A percentile compares a stretch with the other conserved stretches of the same genome.
phyloP scores from a whole-genome alignment of 2,888 invertebrate species.

The Heliconius cydno region DNA sequence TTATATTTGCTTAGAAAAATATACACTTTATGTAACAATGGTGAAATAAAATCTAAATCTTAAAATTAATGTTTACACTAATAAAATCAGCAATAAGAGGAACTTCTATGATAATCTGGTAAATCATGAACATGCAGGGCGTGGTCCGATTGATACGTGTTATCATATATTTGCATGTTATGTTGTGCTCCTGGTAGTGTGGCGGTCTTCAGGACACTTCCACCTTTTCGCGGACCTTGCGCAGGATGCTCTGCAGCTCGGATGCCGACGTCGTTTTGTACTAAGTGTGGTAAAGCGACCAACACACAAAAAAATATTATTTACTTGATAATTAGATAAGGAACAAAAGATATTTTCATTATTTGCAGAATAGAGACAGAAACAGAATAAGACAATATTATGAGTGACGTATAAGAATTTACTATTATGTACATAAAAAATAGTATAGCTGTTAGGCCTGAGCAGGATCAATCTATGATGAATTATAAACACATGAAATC shows the following conservation, averaged over 20 bases:
- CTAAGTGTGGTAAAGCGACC: slow-evolving; percentile 69
- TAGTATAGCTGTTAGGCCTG: too few species aligned
- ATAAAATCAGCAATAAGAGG: slow-evolving; percentile 45
- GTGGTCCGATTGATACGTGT: not conserved
- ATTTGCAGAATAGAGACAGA: not conserved
- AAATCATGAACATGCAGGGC: not conserved
- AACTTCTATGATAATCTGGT: slow-evolving; percentile 37
- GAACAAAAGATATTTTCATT: not conserved
- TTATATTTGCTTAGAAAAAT: too few species aligned
- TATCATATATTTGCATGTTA: not conserved
- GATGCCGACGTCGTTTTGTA: slow-evolving; percentile 90
- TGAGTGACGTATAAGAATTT: too few species aligned
- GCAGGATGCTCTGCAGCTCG: slow-evolving; percentile 89
- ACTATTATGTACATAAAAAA: too few species aligned
- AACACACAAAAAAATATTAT: slow-evolving; percentile 42
- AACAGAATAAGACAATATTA: too few species aligned
- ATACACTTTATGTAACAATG: not conserved
- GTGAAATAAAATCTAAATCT: too few species aligned
- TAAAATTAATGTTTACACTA: slow-evolving; percentile 32
- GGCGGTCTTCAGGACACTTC: slow-evolving; percentile 76
- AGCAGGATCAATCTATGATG: too few species aligned
- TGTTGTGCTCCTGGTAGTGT: not conserved
- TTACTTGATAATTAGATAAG: slow-evolving; percentile 8
- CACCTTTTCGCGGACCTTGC: slow-evolving; percentile 88
- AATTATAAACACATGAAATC: too few species aligned